Base-by-base conservation (phyloP, 53 echinoderm and acorn worm species). In the Hippasteria phrygiana region DNA sequence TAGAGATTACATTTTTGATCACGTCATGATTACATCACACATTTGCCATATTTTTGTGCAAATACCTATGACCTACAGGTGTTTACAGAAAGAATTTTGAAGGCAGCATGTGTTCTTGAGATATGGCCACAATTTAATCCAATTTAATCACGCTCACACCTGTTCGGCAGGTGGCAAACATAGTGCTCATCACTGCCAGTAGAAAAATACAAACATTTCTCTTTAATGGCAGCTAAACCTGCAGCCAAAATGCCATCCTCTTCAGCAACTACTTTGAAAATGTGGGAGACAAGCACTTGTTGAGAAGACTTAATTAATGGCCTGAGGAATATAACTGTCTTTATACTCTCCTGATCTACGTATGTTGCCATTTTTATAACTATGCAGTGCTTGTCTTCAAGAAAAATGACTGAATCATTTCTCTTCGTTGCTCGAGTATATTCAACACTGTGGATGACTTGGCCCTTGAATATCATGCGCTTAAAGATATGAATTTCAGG, bases 281-380 rank as follows among this genome's bases (percentile, higher is more conserved):
- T 63, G 18, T 80, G 42, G 0, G 62, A 33, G 12, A 62, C 81
- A 5, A 62, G 26, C 39, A 80, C 29, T 80, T 26, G 62, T 41
- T 62, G 42, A 9, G 9, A 3, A 28, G 41, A 64, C 43, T 12
- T 80, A 7, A 43, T 59, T 62, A 80, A 45, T 43, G 11, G 81
- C 5, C 45, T 32, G 1, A 80, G 4, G 35, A 80, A 80, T 31
- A 80, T 11, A 16, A 80, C 63, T 26, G 62, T 63, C 34, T 39
- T 62, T 5, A 43, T 26, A 1, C 65, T 64, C 16, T 63, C 64
- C 42, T 80, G 80, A 7, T 40, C 12, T 0, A 42, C 37, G 40
- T 59, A 80, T 17, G 81, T 80, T n/a, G 81, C 81, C 38, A 80
- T 0, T 80, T 80, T 80, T 62, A 80, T 11, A 63, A 80, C 48